Evolutionary conservation across 2,797 vertebrate species (phyloP).

Genomic region (Tapirus indicus): DNA sequence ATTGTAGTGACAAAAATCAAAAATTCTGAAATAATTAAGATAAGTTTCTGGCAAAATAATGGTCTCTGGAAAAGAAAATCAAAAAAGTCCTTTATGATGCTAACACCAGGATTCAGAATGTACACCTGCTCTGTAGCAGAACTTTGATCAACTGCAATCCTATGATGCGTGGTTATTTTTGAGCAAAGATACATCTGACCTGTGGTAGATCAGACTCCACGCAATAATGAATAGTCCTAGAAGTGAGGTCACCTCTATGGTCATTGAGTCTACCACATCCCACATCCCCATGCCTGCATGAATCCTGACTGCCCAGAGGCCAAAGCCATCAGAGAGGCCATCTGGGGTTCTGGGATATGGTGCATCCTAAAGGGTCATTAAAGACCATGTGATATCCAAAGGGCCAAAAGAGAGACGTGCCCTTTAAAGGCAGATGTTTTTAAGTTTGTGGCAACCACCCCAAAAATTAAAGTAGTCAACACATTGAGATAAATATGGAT

Average conservation of each 20-base stretch:
- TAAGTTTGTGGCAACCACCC: background rate
- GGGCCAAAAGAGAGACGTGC: background rate
- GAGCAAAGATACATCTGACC: background rate
- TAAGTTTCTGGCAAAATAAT: background rate
- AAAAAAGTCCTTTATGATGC: background rate
- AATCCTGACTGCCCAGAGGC: background rate
- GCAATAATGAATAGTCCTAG: background rate
- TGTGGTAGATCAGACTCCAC: background rate
- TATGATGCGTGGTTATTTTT: background rate
- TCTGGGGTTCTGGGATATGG: background rate
- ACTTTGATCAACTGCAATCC: background rate
- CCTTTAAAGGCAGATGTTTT: background rate
- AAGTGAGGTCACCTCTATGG: background rate
- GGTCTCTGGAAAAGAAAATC: background rate
- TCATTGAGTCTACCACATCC: background rate
- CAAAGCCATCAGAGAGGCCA: background rate
- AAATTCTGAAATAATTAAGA: constrained; percentile 42
- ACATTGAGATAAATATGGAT: background rate
- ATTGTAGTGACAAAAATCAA: background rate
- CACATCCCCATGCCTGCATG: background rate
- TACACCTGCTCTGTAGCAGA: background rate
- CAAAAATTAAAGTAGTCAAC: constrained; percentile 38
- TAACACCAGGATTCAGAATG: background rate
- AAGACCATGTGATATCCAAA: background rate
- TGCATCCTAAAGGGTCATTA: constrained; percentile 1